Base-by-base conservation (phyloP, 2,797 vertebrate species). In the Odontamblyopus rebecca region DNA sequence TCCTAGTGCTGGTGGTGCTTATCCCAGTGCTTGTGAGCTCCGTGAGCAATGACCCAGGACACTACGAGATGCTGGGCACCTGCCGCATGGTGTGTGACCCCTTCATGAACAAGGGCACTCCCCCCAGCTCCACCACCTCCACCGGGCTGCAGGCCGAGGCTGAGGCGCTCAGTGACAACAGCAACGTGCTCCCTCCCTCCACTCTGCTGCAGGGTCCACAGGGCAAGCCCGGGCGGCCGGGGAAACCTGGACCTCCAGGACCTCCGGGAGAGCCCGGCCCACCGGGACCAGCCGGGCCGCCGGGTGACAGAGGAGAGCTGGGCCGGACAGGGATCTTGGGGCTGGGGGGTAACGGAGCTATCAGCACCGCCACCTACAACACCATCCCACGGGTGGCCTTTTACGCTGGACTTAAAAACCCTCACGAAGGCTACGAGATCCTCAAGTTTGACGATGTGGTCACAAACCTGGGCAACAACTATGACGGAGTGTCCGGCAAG, bases 381-480 rank as follows among this genome's bases (percentile, higher is more conserved):
- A 97, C 95, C 0, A 94, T 96, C 80, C 97, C 97, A 1, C 93
- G 96, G 38, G 96, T 98, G 89, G 98, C 97, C 81, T 99, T 98
- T 87, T 99, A 98, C 53, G 97, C 97, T 0, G 98, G 98, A 84
- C 96, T 99, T 82, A 97, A 97, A 90, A 98, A 98, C 91, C 98
- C 97, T 19, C 98, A 99, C 50, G 98, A 99, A 90, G 98, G 98
- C 90, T 98, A 99, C 56, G 98, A 99, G 94, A 94, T 99, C 81
- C 97, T 99, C 83, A 98, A 97, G 92, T 99, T 99, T 77, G 98
- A 99, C 83, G 98, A 99, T 70, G 97, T 99, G 87, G 98, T 99
- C 89, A 98, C 98, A 92, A 99, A 99, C 92, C 92, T 98, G 70
- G 98, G 98, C 90, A 98, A 97, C 94, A 96, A 96, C 93, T 99